Conservation (phyloP, 2,888 invertebrate species). For the Drosophila phalerata region DNA sequence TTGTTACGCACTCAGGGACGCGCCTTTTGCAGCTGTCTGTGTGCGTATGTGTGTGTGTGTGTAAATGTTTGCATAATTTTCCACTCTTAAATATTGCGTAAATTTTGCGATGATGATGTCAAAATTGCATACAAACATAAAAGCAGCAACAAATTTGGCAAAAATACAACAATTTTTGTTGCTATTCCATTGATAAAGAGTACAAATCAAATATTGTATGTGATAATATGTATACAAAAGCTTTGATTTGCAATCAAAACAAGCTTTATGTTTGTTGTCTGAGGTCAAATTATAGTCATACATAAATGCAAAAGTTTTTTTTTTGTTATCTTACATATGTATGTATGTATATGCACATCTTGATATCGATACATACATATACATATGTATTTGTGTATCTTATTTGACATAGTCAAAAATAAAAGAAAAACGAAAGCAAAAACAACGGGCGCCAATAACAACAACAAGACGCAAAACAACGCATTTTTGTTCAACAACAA, state of each 20-base stretch:
- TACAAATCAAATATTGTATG: constrained; percentile 4
- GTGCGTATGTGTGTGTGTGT: constrained; percentile 14
- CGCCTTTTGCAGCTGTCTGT: constrained; percentile 33
- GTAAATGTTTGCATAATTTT: constrained; percentile 38
- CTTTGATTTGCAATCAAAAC: constrained; percentile 42
- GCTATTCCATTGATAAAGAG: constrained; percentile 38
- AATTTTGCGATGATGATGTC: constrained; percentile 39
- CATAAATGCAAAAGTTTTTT: constrained; percentile 22
- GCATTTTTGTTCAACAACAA: constrained; percentile 61
- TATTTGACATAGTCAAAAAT: constrained; percentile 2
- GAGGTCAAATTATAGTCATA: constrained; percentile 60
- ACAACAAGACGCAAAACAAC: constrained; percentile 52
- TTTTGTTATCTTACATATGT: constrained; percentile 25
- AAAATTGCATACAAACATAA: constrained; percentile 27
- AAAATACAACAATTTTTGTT: constrained; percentile 12
- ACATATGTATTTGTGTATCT: not conserved
- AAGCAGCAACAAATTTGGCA: constrained; percentile 8
- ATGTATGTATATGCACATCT: constrained; percentile 2
- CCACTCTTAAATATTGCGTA: constrained; percentile 41
- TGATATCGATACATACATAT: not conserved
- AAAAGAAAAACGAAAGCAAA: constrained; percentile 60
- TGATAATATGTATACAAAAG: constrained; percentile 23
- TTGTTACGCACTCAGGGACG: constrained; percentile 38
- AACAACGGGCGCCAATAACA: constrained; percentile 29
- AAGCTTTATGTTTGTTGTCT: constrained; percentile 62